These are phyloP conservation scores for Hydropsyche betteni DNA, from an alignment of 2,888 invertebrate species.

Conservation along the genomic window DNA sequence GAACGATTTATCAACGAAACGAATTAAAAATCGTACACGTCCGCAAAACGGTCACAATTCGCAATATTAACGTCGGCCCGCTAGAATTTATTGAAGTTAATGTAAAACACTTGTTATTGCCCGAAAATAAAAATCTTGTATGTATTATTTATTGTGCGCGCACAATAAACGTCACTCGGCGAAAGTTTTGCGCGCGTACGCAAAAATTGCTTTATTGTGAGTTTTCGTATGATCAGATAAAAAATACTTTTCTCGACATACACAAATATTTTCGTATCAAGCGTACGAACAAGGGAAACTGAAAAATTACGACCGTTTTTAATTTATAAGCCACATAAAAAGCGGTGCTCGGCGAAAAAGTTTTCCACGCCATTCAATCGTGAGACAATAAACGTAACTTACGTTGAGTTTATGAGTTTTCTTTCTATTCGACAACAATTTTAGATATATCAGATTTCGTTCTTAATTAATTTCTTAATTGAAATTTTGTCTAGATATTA, in stretches of 20 bases:
- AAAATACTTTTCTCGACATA: not conserved
- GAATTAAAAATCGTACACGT: too few species aligned
- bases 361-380: not conserved
- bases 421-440: too few species aligned
- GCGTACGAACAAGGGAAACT: slow-evolving; percentile 14
- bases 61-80: too few species aligned
- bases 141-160: slow-evolving; percentile 19
- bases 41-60: too few species aligned
- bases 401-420: slow-evolving; percentile 10
- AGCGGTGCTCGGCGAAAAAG: slow-evolving; percentile 9
- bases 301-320: slow-evolving; percentile 36
- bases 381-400: slow-evolving; percentile 17
- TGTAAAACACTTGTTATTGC: too few species aligned
- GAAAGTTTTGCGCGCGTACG: not conserved
- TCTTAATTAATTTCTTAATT: too few species aligned
- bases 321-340: slow-evolving; percentile 38
- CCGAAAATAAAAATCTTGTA: not conserved
- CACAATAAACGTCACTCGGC: slow-evolving; percentile 6
- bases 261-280: not conserved
- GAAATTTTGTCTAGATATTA: too few species aligned
- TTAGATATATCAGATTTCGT: too few species aligned
- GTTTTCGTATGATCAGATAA: slow-evolving; percentile 26
- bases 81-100: too few species aligned
- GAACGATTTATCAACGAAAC: too few species aligned
- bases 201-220: slow-evolving; percentile 20